Conservation (phyloP, 2,797 vertebrate genomes). For the Megaceryle alcyon region DNA sequence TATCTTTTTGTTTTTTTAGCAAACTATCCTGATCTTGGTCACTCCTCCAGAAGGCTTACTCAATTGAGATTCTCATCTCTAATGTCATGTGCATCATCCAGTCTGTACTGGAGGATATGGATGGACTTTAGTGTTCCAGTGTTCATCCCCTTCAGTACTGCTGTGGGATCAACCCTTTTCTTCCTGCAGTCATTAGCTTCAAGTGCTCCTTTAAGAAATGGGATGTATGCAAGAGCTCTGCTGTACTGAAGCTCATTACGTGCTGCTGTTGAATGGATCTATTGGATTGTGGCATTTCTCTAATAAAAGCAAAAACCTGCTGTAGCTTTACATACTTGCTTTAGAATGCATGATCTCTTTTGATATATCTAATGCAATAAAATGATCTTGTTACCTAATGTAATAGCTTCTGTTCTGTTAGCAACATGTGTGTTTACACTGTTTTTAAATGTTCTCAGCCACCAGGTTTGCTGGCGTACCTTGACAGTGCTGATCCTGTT, state of each 20-base stretch:
- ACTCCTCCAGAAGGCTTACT: background rate
- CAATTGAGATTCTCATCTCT: background rate
- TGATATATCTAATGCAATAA: background rate
- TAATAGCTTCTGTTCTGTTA: background rate
- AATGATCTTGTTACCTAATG: background rate
- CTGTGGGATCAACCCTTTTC: background rate
- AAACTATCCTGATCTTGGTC: background rate
- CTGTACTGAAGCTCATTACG: background rate
- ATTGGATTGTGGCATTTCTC: background rate
- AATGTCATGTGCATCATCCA: background rate
- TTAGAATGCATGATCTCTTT: background rate
- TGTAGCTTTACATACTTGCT: background rate
- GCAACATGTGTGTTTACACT: background rate
- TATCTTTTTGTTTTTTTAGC: background rate
- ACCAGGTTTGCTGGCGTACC: conserved; percentile 90
- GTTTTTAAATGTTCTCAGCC: conserved; percentile 81
- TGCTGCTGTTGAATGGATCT: background rate
- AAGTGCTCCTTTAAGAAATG: background rate
- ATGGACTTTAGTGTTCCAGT: background rate
- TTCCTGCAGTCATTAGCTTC: background rate
- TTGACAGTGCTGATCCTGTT: conserved; percentile 92
- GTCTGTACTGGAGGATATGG: background rate
- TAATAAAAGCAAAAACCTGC: background rate
- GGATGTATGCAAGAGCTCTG: background rate
- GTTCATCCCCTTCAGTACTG: background rate